Percentiles rank a stretch among this genome's conserved stretches.
Conservation (phyloP, 1,140 invertebrate species). For the Zeugodacus cucurbitae region DNA sequence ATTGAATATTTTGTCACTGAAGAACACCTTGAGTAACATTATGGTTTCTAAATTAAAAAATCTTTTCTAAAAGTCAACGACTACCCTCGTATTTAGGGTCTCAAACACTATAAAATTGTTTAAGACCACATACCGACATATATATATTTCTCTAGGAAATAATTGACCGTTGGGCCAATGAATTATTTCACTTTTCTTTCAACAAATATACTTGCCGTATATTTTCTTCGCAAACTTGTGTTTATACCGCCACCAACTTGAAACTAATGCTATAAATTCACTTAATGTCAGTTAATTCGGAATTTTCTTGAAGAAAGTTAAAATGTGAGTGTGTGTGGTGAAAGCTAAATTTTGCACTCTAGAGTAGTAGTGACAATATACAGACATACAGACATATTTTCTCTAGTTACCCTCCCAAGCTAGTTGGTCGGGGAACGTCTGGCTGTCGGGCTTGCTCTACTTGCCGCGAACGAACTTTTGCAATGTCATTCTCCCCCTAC, state of each 20-base stretch:
- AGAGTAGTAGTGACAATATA: neutral
- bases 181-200: conserved; percentile 27
- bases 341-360: neutral
- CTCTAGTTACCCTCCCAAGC: neutral
- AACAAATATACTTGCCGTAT: neutral
- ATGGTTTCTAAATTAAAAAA: too few relatives aligned
- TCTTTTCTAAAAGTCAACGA: too few relatives aligned
- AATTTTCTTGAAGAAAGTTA: neutral
- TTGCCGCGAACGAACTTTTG: too few relatives aligned
- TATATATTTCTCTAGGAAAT: neutral
- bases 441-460: too few relatives aligned
- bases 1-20: too few relatives aligned
- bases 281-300: conserved; percentile 22
- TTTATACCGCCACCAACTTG: neutral
- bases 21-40: too few relatives aligned
- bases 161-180: neutral
- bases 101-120: too few relatives aligned
- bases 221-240: neutral
- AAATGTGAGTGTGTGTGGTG: neutral
- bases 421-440: too few relatives aligned
- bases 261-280: conserved; percentile 19
- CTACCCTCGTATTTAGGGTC: too few relatives aligned
- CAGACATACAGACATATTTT: too few relatives aligned
- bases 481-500: too few relatives aligned
- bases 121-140: neutral